phyloP scores from a whole-genome alignment of 2,888 invertebrate species.

The Troides oblongomaculatus region DNA sequence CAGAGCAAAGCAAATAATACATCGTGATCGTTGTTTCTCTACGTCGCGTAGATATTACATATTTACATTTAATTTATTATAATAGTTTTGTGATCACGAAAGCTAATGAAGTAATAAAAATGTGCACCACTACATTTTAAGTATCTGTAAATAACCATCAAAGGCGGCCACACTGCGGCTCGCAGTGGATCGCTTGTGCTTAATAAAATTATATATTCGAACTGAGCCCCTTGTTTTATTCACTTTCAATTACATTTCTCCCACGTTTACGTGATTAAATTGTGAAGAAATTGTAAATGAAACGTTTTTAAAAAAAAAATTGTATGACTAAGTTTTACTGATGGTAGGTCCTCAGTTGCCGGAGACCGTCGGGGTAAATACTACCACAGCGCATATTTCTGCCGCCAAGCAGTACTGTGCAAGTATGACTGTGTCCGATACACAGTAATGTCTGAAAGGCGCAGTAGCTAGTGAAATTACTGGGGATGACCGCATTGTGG shows the following conservation, averaged over 20 bases:
- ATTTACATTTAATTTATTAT: conserved; percentile 35
- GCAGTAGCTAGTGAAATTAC: too few relatives aligned
- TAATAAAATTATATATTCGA: conserved; percentile 64
- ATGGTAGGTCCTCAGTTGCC: too few relatives aligned
- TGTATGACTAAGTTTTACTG: too few relatives aligned
- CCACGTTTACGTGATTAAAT: background rate
- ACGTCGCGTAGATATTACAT: conserved; percentile 42
- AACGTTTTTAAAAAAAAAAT: too few relatives aligned
- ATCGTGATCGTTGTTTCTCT: conserved; percentile 46
- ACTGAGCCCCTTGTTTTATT: conserved; percentile 48
- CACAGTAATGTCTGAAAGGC: too few relatives aligned
- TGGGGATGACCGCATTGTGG: too few relatives aligned
- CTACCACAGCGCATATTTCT: too few relatives aligned
- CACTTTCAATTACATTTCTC: conserved; percentile 24
- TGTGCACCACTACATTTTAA: conserved; percentile 56
- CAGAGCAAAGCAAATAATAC: conserved; percentile 34
- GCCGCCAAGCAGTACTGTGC: too few relatives aligned
- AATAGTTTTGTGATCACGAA: conserved; percentile 62
- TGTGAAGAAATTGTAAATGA: background rate
- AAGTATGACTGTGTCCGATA: too few relatives aligned
- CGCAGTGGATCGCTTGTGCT: conserved; percentile 68
- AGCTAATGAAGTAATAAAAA: conserved; percentile 57
- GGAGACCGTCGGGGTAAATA: too few relatives aligned
- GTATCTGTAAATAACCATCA: conserved; percentile 50
- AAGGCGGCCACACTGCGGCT: conserved; percentile 37